These are phyloP conservation scores for Zapus hudsonius DNA, from an alignment of 2,113 vertebrate genomes.

Conservation along the genomic window DNA sequence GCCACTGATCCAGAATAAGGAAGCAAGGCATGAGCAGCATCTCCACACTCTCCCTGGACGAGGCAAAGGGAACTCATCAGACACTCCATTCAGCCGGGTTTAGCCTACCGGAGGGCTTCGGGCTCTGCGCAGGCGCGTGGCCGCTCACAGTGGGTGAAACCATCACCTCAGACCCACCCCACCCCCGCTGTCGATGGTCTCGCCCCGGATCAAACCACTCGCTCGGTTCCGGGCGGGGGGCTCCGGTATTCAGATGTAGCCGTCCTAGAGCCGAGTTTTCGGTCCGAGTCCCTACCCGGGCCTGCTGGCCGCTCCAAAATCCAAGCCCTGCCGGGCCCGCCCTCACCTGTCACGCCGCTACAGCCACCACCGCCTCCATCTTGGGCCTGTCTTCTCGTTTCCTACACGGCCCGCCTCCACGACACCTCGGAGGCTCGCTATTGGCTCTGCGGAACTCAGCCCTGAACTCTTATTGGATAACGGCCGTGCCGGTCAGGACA, in stretches of 20 bases:
- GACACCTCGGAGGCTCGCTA: neutral
- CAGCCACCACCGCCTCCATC: conserved; percentile 76
- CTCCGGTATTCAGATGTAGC: neutral
- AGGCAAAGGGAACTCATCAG: neutral
- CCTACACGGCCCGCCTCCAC: conserved; percentile 57
- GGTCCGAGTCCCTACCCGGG: neutral
- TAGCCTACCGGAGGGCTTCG: conserved; percentile 18
- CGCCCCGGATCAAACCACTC: conserved; percentile 72
- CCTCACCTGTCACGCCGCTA: conserved; percentile 80
- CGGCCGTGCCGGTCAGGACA: conserved; percentile 47
- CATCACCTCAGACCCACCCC: conserved; percentile 49
- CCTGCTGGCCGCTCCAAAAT: conserved; percentile 41
- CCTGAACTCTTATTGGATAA: conserved; percentile 58
- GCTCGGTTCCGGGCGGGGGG: conserved; percentile 52
- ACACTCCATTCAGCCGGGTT: neutral
- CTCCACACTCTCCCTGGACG: neutral
- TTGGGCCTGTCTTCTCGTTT: conserved; percentile 78
- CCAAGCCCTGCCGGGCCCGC: conserved; percentile 48
- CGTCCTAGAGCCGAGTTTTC: conserved; percentile 53
- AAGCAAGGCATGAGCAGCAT: neutral
- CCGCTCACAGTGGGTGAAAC: conserved; percentile 54
- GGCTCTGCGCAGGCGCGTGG: conserved; percentile 60
- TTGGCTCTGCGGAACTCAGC: conserved; percentile 57
- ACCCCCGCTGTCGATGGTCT: conserved; percentile 59
- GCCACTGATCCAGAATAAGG: neutral